phyloP scores from a whole-genome alignment of 2,113 vertebrate species.

The Megaceryle torquata region DNA sequence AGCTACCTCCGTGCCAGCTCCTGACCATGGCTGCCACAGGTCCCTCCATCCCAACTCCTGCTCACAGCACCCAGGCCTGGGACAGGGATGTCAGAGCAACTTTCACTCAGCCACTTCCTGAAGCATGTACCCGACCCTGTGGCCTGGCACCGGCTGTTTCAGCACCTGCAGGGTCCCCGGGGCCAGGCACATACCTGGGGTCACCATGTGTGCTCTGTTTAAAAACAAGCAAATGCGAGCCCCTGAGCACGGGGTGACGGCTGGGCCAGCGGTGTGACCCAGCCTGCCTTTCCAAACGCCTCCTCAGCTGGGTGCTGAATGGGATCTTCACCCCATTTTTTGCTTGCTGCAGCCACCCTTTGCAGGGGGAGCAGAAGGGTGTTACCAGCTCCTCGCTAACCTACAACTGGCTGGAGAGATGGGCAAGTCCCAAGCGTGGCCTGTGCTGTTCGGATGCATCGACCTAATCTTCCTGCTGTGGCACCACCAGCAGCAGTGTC shows the following conservation, averaged over 20 bases:
- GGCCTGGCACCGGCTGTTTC: background rate
- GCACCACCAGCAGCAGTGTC: background rate
- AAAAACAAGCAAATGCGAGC: background rate
- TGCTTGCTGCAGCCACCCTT: background rate
- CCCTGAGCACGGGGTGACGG: background rate
- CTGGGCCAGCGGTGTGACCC: rapidly evolving
- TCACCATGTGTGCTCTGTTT: rapidly evolving
- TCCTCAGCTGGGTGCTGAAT: background rate
- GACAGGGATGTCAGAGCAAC: background rate
- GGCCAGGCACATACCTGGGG: background rate
- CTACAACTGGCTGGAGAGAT: background rate
- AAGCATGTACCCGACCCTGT: rapidly evolving
- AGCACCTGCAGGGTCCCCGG: background rate
- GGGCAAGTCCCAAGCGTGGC: background rate
- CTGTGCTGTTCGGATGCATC: too few relatives aligned
- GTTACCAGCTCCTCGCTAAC: background rate
- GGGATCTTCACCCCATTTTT: background rate
- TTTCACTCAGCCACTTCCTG: background rate
- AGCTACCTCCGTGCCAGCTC: background rate
- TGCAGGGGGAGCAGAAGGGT: background rate
- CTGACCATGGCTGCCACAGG: background rate
- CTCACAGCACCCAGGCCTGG: background rate
- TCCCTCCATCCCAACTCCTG: background rate
- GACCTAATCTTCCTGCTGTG: background rate
- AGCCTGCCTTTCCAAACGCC: background rate